A percentile compares a stretch with the other conserved stretches of the same genome.
These are phyloP conservation scores for Lycaena phlaeas DNA, from an alignment of 2,888 invertebrate genomes.

Conservation along the genomic window DNA sequence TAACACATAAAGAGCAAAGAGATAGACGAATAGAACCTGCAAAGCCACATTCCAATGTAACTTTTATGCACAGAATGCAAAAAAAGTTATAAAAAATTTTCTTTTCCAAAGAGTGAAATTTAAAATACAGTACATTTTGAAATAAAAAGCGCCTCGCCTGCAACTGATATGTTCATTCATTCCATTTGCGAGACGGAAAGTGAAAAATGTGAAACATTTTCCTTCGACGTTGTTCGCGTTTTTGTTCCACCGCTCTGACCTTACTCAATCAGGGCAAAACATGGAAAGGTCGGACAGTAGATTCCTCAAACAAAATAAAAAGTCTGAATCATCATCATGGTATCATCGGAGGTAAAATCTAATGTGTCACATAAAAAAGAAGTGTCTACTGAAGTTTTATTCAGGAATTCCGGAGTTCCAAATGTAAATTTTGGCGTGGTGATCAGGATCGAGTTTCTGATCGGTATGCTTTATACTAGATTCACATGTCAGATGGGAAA, in stretches of 20 bases:
- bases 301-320: slow-evolving; percentile 7
- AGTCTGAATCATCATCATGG: slow-evolving; percentile 4
- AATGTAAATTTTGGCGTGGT: neutral
- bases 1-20: too few relatives aligned
- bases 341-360: slow-evolving; percentile 1
- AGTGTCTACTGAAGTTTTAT: neutral
- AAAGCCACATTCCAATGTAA: too few relatives aligned
- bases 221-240: slow-evolving; percentile 7
- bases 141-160: neutral
- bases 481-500: too few relatives aligned
- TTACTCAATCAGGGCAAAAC: slow-evolving; percentile 8
- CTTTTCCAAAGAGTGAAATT: neutral
- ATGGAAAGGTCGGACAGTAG: slow-evolving; percentile 10
- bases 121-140: neutral
- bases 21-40: too few relatives aligned
- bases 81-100: neutral
- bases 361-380: neutral
- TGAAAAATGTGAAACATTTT: slow-evolving; percentile 9
- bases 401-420: neutral
- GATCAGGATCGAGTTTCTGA: too few relatives aligned
- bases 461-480: too few relatives aligned
- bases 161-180: slow-evolving; percentile 3
- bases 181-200: slow-evolving; percentile 5
- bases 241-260: slow-evolving; percentile 5
- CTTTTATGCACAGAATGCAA: too few relatives aligned